Evolutionary conservation across 2,113 vertebrate genomes (phyloP), one percentile per base, ranked within the genome.

Genomic region (Oxygymnocypris stewartii): DNA sequence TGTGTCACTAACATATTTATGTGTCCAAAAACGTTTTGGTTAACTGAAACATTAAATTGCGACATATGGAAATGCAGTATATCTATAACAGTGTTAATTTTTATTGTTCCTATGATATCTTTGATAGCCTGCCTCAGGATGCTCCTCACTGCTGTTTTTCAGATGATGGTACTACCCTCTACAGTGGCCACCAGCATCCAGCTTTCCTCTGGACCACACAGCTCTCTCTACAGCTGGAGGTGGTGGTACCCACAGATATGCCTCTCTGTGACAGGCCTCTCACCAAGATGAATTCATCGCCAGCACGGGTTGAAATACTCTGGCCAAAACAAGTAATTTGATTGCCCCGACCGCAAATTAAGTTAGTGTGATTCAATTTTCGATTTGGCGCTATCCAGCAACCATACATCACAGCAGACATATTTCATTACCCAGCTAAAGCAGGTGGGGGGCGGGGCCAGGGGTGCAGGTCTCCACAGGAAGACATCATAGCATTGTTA

Each of bases 341-440:
- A 95, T 95, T 94, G 94, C 93, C 93, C 90, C 91, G 85, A 95
- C 94, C 94, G 93, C 95, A 96, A 95, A 95, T 96, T 94, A 95
- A 96, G 95, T 96, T 96, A 95, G 94, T 92, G 94, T 95, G 95
- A 96, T 95, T 96, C 93, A 95, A 94, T 96, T 95, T 95, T 95
- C 94, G 91, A 95, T 94, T 94, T 93, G 93, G 92, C 91, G 92
- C 89, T 93, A 94, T 95, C 93, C 91, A 89, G 91, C 94, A 94
- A 91, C 92, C 93, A 95, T 96, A 94, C 93, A 95, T 96, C 95
- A 95, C 92, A 86, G 88, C 85, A 91, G 94, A 95, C 94, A 95
- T 95, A 95, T 95, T 96, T 95, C 94, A 95, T 95, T 95, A 95
- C 94, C 89, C 92, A 93, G 93, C 94, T 86, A 93, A 94, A 93